Evolutionary conservation across 2,888 invertebrate species (phyloP).

Genomic region (Nomada fucata): DNA sequence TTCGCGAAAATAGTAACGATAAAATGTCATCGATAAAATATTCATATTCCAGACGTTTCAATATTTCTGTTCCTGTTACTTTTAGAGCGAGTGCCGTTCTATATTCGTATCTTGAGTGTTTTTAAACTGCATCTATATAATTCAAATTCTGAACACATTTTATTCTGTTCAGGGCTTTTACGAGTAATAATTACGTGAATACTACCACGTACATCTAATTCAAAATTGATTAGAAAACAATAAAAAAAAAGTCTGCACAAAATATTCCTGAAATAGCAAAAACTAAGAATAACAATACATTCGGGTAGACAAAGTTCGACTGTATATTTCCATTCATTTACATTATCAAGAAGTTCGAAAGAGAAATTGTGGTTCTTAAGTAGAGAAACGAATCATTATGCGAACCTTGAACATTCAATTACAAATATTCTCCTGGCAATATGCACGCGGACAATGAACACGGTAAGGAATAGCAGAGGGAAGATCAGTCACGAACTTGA

Average conservation of each 20-base stretch:
- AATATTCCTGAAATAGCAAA: not conserved
- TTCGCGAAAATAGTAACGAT: too few relatives aligned
- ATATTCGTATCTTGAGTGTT: too few relatives aligned
- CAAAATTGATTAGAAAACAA: too few relatives aligned
- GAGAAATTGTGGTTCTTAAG: not conserved
- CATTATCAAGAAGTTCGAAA: not conserved
- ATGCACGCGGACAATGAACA: not conserved
- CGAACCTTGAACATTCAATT: conserved; percentile 16
- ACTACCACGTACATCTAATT: too few relatives aligned
- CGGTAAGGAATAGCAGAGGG: conserved; percentile 11
- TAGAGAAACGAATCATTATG: conserved; percentile 12
- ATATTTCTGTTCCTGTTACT: conserved; percentile 8
- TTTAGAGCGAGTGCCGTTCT: too few relatives aligned
- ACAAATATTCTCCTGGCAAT: conserved; percentile 1
- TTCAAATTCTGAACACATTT: conserved; percentile 12
- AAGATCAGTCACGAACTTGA: conserved; percentile 51
- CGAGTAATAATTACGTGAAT: not conserved
- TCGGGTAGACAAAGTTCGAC: too few relatives aligned
- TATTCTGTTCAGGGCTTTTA: conserved; percentile 49
- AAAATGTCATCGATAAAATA: conserved; percentile 22
- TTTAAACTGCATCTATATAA: too few relatives aligned
- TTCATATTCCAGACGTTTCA: not conserved
- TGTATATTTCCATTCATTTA: not conserved
- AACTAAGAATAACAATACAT: not conserved
- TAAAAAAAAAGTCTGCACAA: not conserved